Percentiles rank a stretch among this genome's conserved stretches.
Conservation (phyloP, 2,113 vertebrate species). For the Mesembrinibis cayennensis region DNA sequence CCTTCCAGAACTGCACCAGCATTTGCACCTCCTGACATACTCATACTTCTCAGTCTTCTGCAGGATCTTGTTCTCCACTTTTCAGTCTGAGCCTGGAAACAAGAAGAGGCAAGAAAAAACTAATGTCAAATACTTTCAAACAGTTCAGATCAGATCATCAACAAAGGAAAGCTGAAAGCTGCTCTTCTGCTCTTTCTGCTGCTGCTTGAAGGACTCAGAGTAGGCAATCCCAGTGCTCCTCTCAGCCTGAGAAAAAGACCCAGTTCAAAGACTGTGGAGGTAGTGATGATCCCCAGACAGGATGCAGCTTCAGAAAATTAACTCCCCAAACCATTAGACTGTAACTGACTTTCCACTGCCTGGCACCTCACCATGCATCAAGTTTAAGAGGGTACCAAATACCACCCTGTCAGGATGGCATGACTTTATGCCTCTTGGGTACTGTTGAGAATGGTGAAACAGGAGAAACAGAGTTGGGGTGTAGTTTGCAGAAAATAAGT, state of each 20-base stretch:
- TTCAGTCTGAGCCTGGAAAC: background rate
- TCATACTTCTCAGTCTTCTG: background rate
- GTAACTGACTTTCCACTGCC: background rate
- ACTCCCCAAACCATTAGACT: background rate
- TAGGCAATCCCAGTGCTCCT: background rate
- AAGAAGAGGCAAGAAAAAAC: background rate
- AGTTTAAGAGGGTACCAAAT: background rate
- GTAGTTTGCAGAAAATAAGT: background rate
- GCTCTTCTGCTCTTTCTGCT: background rate
- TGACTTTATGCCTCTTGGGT: rapidly evolving
- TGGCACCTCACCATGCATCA: background rate
- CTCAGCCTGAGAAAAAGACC: background rate
- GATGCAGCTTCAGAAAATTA: background rate
- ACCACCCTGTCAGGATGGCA: background rate
- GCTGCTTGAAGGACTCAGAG: background rate
- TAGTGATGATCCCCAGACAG: background rate
- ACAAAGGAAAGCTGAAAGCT: background rate
- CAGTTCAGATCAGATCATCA: background rate
- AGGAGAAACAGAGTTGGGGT: background rate
- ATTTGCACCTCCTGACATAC: background rate
- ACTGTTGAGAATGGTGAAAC: background rate
- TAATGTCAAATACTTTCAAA: background rate
- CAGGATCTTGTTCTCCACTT: background rate
- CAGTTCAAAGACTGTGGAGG: background rate
- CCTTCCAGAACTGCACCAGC: background rate